These are phyloP conservation scores for Spheniscus humboldti DNA, from an alignment of 2,797 vertebrate genomes.

Conservation along the genomic window DNA sequence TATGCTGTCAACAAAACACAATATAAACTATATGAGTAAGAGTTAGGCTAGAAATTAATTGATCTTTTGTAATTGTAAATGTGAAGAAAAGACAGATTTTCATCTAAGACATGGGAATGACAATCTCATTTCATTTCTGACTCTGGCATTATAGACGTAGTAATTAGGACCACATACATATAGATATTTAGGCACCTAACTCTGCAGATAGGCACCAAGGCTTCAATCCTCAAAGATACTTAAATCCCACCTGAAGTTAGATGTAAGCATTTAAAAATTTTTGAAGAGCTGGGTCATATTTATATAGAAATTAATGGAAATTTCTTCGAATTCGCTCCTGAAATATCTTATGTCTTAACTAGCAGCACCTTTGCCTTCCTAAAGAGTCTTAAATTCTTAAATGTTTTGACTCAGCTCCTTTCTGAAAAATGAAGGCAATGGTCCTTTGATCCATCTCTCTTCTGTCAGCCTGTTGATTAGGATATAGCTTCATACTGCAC, in stretches of 20 bases:
- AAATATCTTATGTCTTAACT: not conserved
- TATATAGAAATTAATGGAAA: not conserved
- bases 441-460: not conserved
- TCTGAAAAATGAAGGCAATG: not conserved
- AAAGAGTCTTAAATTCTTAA: not conserved
- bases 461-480: not conserved
- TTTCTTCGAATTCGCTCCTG: not conserved
- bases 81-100: not conserved
- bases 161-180: not conserved
- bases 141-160: not conserved
- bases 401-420: not conserved
- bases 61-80: not conserved
- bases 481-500: not conserved
- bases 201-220: not conserved
- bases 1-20: not conserved
- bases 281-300: not conserved
- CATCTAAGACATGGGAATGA: not conserved
- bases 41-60: not conserved
- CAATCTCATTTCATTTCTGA: not conserved
- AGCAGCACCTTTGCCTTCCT: not conserved
- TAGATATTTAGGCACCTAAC: not conserved
- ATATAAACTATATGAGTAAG: not conserved
- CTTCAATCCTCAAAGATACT: not conserved
- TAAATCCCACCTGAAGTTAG: not conserved
- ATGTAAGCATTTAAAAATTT: not conserved